phyloP scores from a whole-genome alignment of 2,888 invertebrate species.

The Meloe dianella region DNA sequence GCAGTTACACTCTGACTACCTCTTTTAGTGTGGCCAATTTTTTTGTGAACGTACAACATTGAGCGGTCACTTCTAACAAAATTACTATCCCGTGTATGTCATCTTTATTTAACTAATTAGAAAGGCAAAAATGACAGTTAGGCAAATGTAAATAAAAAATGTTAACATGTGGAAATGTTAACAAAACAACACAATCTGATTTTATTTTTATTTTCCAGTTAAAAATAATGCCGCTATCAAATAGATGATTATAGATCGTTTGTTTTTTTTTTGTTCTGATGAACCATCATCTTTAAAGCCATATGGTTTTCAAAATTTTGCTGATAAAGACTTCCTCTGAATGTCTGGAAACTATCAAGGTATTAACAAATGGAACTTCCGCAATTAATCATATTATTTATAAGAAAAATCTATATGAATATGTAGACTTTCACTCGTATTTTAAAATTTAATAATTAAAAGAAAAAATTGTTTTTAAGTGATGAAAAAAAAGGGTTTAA shows the following conservation, averaged over 20 bases:
- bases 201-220: not conserved
- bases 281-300: not conserved
- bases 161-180: not conserved
- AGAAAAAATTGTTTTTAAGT: not conserved
- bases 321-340: not conserved
- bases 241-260: not conserved
- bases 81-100: not conserved
- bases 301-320: not conserved
- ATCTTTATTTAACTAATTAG: not conserved
- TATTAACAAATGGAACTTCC: not conserved
- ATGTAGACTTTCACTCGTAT: not conserved
- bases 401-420: not conserved
- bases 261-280: too few relatives aligned
- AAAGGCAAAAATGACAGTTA: not conserved
- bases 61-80: too few relatives aligned
- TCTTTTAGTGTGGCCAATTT: too few relatives aligned
- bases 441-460: not conserved
- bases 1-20: too few relatives aligned
- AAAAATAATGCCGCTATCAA: not conserved
- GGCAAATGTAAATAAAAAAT: not conserved
- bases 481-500: not conserved
- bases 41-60: not conserved
- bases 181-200: not conserved
- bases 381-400: constrained; percentile 9
- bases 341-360: not conserved